These are phyloP conservation scores for Stomatorhinus ivindoensis DNA, from an alignment of 2,113 vertebrate genomes.

Conservation along the genomic window DNA sequence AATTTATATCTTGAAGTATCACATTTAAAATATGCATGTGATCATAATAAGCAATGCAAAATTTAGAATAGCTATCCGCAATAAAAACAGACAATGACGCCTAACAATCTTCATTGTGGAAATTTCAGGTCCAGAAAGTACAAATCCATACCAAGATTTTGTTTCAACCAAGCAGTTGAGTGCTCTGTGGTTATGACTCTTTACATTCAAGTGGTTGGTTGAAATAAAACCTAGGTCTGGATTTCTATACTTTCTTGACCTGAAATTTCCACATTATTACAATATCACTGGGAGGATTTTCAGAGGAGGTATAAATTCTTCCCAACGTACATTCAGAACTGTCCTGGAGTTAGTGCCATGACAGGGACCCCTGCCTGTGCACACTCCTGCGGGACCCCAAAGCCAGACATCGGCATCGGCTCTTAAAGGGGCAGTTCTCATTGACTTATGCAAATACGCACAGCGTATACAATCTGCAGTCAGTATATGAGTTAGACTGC, in stretches of 20 bases:
- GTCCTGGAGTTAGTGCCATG: conserved; percentile 56
- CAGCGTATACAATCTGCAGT: conserved; percentile 28
- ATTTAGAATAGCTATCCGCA: not conserved
- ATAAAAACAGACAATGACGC: conserved; percentile 2
- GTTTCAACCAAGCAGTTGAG: too few species aligned
- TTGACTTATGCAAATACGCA: conserved; percentile 42
- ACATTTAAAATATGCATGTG: not conserved
- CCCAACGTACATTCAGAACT: not conserved
- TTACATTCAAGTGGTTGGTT: too few species aligned
- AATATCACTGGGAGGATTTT: conserved; percentile 22
- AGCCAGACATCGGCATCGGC: conserved; percentile 20
- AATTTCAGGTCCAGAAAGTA: too few species aligned
- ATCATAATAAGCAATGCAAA: not conserved
- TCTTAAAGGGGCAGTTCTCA: conserved; percentile 41
- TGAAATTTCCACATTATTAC: too few species aligned
- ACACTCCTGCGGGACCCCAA: conserved; percentile 23
- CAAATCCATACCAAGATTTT: too few species aligned
- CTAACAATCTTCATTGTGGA: not conserved
- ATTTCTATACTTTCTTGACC: too few species aligned
- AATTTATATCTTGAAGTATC: not conserved
- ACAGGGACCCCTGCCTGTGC: conserved; percentile 42
- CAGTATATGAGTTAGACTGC: not conserved
- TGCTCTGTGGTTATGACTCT: too few species aligned
- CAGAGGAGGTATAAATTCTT: not conserved
- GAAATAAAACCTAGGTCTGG: too few species aligned